phyloP scores from a whole-genome alignment of 2,888 invertebrate species.

The Scaptomyza caliginosa region DNA sequence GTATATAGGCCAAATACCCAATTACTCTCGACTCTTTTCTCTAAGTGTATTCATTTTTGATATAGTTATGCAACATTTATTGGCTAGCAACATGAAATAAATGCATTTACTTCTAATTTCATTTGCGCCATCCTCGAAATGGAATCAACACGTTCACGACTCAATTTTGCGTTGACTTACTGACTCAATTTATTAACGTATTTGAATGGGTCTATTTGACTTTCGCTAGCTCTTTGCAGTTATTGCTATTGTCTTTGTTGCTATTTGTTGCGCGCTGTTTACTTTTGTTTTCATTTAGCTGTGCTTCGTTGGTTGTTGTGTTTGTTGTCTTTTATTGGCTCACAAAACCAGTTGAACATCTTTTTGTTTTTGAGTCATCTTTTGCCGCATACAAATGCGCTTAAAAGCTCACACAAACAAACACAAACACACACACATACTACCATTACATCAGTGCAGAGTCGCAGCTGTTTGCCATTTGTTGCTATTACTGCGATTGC shows the following conservation, averaged over 20 bases:
- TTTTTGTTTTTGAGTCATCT: slow-evolving; percentile 56
- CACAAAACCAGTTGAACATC: slow-evolving; percentile 72
- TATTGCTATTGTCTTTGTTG: slow-evolving; percentile 18
- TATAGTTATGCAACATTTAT: slow-evolving; percentile 31
- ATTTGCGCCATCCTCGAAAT: slow-evolving; percentile 12
- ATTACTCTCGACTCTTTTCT: too few relatives aligned
- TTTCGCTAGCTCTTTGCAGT: slow-evolving; percentile 37
- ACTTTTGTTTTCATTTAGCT: slow-evolving; percentile 59
- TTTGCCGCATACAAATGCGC: slow-evolving; percentile 17
- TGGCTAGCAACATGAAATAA: slow-evolving; percentile 6
- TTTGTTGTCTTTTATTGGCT: slow-evolving; percentile 61
- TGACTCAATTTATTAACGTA: slow-evolving; percentile 63
- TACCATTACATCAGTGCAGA: slow-evolving; percentile 1
- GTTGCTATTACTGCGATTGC: slow-evolving; percentile 49
- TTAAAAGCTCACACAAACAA: slow-evolving; percentile 6
- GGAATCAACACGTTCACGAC: slow-evolving; percentile 19
- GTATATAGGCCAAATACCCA: too few relatives aligned
- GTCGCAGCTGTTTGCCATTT: slow-evolving; percentile 67
- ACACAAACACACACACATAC: neutral
- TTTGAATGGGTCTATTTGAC: slow-evolving; percentile 39
- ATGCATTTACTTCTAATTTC: slow-evolving; percentile 20
- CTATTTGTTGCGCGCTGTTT: slow-evolving; percentile 55
- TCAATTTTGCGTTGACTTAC: slow-evolving; percentile 61
- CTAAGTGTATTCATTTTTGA: neutral
- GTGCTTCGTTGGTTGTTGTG: slow-evolving; percentile 40